Evolutionary conservation across 1,140 invertebrate genomes (phyloP).

Genomic region (Anoplolepis gracilipes): DNA sequence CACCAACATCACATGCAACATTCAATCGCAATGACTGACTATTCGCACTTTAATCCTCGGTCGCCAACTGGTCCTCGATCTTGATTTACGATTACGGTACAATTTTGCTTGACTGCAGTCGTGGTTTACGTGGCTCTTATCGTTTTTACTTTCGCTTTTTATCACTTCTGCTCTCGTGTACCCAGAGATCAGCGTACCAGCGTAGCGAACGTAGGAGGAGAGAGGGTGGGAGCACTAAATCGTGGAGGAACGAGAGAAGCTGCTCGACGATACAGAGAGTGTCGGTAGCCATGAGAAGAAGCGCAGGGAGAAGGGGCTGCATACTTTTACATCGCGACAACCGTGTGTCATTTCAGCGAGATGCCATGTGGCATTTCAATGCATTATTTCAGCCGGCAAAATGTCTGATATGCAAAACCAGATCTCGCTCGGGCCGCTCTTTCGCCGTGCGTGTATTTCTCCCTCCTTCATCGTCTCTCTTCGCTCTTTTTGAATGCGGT

Average conservation of each 20-base stretch:
- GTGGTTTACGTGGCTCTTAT: background rate
- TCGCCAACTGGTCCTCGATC: constrained; percentile 17
- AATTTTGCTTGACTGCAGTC: background rate
- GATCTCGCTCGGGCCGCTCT: constrained; percentile 64
- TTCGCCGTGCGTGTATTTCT: constrained; percentile 46
- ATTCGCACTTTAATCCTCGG: constrained; percentile 4
- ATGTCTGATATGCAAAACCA: constrained; percentile 83
- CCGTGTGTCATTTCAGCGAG: constrained; percentile 83
- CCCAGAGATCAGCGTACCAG: constrained; percentile 57
- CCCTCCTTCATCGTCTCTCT: constrained; percentile 20
- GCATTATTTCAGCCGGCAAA: constrained; percentile 84
- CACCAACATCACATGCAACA: constrained; percentile 1
- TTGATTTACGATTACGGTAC: background rate
- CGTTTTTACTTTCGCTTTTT: constrained; percentile 1
- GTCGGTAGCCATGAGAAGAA: constrained; percentile 57
- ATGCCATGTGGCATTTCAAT: constrained; percentile 84
- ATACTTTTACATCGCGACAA: constrained; percentile 80
- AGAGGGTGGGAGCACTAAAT: constrained; percentile 29
- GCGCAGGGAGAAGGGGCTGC: constrained; percentile 44
- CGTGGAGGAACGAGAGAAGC: background rate
- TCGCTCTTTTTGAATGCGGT: constrained; percentile 40
- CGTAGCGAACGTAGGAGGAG: constrained; percentile 16
- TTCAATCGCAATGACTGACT: constrained; percentile 16
- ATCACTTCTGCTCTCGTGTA: constrained; percentile 16
- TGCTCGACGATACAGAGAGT: background rate